Evolutionary conservation across 1,140 invertebrate species (phyloP), one percentile per base, ranked within the genome.

Genomic region (Drosophila nigrodunni): DNA sequence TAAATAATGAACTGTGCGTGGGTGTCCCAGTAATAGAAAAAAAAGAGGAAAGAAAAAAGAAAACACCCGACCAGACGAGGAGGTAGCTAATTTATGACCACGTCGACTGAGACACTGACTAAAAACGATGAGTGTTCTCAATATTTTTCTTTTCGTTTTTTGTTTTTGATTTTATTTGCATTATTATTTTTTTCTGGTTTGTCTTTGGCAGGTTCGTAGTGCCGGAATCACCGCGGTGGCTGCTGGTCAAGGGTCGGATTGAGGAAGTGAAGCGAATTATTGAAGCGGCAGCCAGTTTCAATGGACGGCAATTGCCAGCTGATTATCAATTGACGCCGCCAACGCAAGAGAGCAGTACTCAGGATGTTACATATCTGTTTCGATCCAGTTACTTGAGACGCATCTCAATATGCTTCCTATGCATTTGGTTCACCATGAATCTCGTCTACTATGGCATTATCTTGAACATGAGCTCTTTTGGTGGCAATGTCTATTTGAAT

Each of bases 181-280:
- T 21, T 21, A 21, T 21, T 1, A 1, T 21, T 30, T 30, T 30
- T 30, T 30, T 15, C 15, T 4, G 25, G 1, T 30, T 37, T 37
- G 9, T 61, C 21, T 2, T 10, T 66, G 11, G 46, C 46, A 95
- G 94, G 94, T 96, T 96, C 93, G 93, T 97, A 15, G 92, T 97
- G 21, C 97, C 97, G 2, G 97, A 97, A 94, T 97, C 97, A 3
- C 96, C 97, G 9, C 94, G 96, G 74, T 98, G 97, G 97, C 92
- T 97, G 15, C 91, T 97, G 34, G 95, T 96, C 25, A 94, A 96
- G 89, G 96, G 96, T 52, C 94, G 94, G 74, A 94, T 94, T 3
- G 93, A 95, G 49, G 95, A 96, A 93, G 96, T 96, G 0, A 94
- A 95, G 72, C 91, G 90, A 47, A 95, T 97, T 62, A 91, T 98